Conservation (phyloP, 2,113 vertebrate species). For the Amblyopsis rosae region DNA sequence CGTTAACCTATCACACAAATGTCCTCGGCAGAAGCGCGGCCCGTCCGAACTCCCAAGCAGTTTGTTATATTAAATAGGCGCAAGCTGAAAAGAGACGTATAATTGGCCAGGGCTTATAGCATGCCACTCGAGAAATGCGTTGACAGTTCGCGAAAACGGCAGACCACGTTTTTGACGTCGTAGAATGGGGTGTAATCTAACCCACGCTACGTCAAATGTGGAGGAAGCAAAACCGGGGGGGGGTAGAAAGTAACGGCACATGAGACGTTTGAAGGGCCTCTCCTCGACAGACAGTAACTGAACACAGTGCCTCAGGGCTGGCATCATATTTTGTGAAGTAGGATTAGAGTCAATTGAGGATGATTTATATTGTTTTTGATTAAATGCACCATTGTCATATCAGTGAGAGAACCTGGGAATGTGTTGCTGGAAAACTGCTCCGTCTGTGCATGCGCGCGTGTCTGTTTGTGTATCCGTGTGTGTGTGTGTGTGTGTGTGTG, state of each 20-base stretch:
- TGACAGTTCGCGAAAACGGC: constrained; percentile 45
- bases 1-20: constrained; percentile 68
- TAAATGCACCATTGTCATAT: neutral
- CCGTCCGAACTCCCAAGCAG: constrained; percentile 13
- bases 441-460: too few species aligned
- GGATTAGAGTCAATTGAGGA: neutral
- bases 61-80: constrained; percentile 27
- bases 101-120: constrained; percentile 60
- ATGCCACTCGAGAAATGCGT: constrained; percentile 54
- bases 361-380: neutral
- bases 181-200: constrained; percentile 21
- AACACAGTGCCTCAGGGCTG: constrained; percentile 13
- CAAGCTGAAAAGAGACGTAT: constrained; percentile 26
- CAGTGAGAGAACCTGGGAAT: neutral
- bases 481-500: neutral
- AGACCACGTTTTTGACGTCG: constrained; percentile 21
- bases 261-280: constrained; percentile 19
- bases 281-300: constrained; percentile 28
- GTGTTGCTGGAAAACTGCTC: neutral
- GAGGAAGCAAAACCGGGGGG: neutral
- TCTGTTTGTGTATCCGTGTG: neutral
- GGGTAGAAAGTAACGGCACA: constrained; percentile 29
- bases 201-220: constrained; percentile 12
- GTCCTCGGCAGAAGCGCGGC: constrained; percentile 30
- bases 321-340: constrained; percentile 1